phyloP scores from a whole-genome alignment of 2,113 vertebrate genomes.

The Calyptommatus sinebrachiatus region DNA sequence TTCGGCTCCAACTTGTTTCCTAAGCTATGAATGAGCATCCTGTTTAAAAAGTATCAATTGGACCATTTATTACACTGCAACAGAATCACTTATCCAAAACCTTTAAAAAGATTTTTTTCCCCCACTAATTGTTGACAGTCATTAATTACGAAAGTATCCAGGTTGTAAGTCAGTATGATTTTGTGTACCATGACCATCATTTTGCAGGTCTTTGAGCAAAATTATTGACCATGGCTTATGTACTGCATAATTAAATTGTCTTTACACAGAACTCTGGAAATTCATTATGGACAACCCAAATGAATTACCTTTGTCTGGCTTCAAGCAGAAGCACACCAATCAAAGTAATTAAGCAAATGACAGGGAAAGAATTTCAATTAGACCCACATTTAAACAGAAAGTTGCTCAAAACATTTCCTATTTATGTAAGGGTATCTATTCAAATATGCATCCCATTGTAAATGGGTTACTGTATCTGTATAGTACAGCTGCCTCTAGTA shows the following conservation, averaged over 20 bases:
- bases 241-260: constrained; percentile 31
- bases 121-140: not conserved
- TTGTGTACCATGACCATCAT: constrained; percentile 14
- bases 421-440: not conserved
- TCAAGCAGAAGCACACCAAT: constrained; percentile 24
- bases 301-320: constrained; percentile 22
- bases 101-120: not conserved
- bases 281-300: constrained; percentile 21
- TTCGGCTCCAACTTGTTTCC: not conserved
- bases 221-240: constrained; percentile 9
- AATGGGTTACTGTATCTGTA: not conserved
- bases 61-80: not conserved
- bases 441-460: not conserved
- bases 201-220: constrained; percentile 12
- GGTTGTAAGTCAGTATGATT: constrained; percentile 13
- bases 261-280: constrained; percentile 19
- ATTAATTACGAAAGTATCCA: constrained; percentile 22
- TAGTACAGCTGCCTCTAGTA: not conserved
- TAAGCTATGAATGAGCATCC: not conserved
- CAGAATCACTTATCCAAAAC: not conserved
- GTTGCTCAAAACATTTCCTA: not conserved
- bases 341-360: constrained; percentile 41
- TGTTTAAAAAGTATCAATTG: constrained; percentile 13
- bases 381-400: not conserved
- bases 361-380: constrained; percentile 26